Base-by-base conservation (phyloP, 2,888 invertebrate genomes). In the Cataglyphis rosenhaueri region DNA sequence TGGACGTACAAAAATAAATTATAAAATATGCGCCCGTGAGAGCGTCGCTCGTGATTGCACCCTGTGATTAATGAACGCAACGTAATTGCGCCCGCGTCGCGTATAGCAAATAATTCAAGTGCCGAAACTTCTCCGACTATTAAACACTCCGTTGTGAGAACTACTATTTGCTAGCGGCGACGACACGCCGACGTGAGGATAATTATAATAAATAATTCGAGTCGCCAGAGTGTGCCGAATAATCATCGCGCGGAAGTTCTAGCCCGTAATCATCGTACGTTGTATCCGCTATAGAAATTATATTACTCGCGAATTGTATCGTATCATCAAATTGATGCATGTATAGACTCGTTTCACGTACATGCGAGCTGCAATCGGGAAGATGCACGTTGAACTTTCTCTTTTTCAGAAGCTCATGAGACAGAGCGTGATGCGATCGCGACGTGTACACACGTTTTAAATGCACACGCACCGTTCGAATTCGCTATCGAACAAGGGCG, bases 351-450 rank as follows among this genome's bases (percentile, higher is more conserved):
- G n/a, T 25, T 70, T 21, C 9, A 18, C 35, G 2, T 29, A 32
- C 9, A 25, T 59, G 44, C 15, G 21, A 15, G 21, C n/a, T 21
- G 44, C 64, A 10, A 5, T 18, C 18, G n/a, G 35, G 18, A 48
- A 25, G 38, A 38, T 3, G 12, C 75, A 18, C 35, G 48, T 84
- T 48, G n/a, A 55, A 68, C 81, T 84, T 78, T 87, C 86, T 86
- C 85, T 88, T 85, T 85, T 82, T 87, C 83, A 86, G 87, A 81
- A 86, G 86, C 81, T 61, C 29, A n/a, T 48, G 62, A 57, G 68
- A 61, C 6, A 35, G 76, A 52, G 48, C 81, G 87, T 81, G 76
- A 86, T 81, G 83, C 79, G 70, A 85, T 86, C 83, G 29, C 52
- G 41, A 52, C 25, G n/a, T 44, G 75, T 78, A 59, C 73, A 81